Percentiles rank a stretch among this genome's conserved stretches.
Conservation (phyloP, 2,797 vertebrate genomes). For the Hafferia zeledoni region DNA sequence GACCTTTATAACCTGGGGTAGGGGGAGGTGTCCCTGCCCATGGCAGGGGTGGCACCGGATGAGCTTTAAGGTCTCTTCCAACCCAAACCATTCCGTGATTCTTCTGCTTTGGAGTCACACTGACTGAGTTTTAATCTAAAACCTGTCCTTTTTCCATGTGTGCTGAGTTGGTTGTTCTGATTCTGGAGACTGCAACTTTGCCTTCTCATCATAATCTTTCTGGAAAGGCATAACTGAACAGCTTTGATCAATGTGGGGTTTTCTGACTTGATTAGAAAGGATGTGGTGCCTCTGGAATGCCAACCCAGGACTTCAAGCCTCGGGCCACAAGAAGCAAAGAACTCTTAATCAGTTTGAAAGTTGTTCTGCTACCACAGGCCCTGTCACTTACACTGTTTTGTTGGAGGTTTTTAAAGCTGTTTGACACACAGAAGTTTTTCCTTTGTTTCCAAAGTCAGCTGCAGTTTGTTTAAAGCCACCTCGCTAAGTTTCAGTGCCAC, state of each 20-base stretch:
- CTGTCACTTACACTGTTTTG: background rate
- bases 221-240: background rate
- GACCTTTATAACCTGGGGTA: rapidly evolving
- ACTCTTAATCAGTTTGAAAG: background rate
- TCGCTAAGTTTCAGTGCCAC: background rate
- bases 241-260: background rate
- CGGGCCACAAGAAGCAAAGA: background rate
- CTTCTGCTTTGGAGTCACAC: background rate
- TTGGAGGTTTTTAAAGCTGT: background rate
- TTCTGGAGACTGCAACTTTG: background rate
- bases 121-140: background rate
- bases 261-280: background rate
- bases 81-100: background rate
- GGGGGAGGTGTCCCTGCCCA: background rate
- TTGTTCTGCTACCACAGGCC: background rate
- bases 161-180: background rate
- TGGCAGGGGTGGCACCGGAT: background rate
- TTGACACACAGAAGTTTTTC: background rate
- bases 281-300: background rate
- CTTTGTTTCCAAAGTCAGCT: background rate
- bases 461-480: background rate
- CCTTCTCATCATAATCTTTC: background rate
- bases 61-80: background rate
- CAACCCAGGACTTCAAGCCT: background rate
- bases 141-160: background rate